These are phyloP conservation scores for Orthosia incerta DNA, from an alignment of 2,888 invertebrate genomes.

Conservation along the genomic window DNA sequence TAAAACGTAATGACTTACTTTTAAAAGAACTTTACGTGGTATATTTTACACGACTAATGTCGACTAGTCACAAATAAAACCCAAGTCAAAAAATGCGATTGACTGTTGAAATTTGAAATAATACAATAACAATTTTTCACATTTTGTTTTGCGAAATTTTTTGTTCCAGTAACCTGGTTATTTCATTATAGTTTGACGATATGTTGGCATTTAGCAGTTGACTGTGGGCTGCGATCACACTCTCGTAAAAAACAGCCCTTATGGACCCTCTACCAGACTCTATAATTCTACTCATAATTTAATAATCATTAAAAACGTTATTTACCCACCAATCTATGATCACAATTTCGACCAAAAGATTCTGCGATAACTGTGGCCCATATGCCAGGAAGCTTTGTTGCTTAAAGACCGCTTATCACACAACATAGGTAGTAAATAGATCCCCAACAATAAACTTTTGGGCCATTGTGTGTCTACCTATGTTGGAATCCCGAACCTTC, in stretches of 20 bases:
- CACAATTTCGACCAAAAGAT: not conserved
- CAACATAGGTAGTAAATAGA: not conserved
- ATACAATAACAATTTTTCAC: too few relatives aligned
- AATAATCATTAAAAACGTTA: not conserved
- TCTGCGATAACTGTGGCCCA: not conserved
- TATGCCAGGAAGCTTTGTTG: not conserved
- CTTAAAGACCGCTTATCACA: conserved; percentile 4
- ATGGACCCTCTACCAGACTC: not conserved
- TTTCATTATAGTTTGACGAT: too few relatives aligned
- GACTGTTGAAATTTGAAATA: too few relatives aligned
- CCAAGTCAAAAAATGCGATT: too few relatives aligned
- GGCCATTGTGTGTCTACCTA: conserved; percentile 16
- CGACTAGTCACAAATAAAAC: too few relatives aligned
- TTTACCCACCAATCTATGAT: not conserved
- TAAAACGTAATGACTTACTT: conserved; percentile 21
- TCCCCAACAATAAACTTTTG: conserved; percentile 43
- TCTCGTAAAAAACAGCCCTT: too few relatives aligned
- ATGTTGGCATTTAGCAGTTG: too few relatives aligned
- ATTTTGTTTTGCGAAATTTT: too few relatives aligned
- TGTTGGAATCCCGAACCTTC: conserved; percentile 32
- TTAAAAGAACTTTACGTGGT: not conserved
- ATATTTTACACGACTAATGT: conserved; percentile 9
- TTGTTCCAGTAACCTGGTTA: too few relatives aligned
- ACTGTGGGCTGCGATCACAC: too few relatives aligned
- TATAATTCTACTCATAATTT: not conserved